Evolutionary conservation across 2,888 invertebrate species (phyloP), one percentile per base, ranked within the genome.

Genomic region (Hydrotaea diabolus): DNA sequence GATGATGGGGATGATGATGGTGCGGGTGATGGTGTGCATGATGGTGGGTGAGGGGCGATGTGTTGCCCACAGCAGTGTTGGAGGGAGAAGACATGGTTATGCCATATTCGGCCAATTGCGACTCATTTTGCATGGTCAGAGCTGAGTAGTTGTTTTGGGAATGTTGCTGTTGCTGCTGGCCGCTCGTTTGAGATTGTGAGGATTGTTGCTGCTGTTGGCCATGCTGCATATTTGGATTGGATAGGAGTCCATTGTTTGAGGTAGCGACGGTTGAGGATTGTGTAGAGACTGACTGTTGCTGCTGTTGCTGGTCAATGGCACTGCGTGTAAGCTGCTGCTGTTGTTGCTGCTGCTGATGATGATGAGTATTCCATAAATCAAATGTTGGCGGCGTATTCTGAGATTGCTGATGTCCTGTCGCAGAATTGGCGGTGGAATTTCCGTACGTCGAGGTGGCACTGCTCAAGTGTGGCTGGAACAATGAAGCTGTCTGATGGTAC

Each of bases 21-120:
- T 59, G 19, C 26, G 62, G 72, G 23, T 79, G 85, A 13, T 21
- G 80, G 39, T 77, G 81, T 7, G 31, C 31, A 31, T 79, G 85
- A 13, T 19, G n/a, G 71, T 77, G 77, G 0, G 77, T 49, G 21
- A 82, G 57, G 15, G 85, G 82, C 26, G 85, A 85, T 31, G 77
- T 79, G 66, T 74, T 82, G 71, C 77, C 77, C n/a, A 75, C 43
- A 83, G 80, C 53, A 78, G 57, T 49, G 69, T 83, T 77, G 13
- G 82, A 43, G 9, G 85, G 57, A 31, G 86, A 88, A 17, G 89
- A 89, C 88, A 91, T 90, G 59, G 90, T 89, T 21, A 91, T 82
- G 0, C 91, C 90, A 36, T 90, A 91, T 66, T 91, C 90, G 13
- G 91, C 90, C 83, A 90, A 80, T 82, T 91, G 91, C 0, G 91